Base-by-base conservation (phyloP, 2,797 vertebrate species). In the Tinamus major region DNA sequence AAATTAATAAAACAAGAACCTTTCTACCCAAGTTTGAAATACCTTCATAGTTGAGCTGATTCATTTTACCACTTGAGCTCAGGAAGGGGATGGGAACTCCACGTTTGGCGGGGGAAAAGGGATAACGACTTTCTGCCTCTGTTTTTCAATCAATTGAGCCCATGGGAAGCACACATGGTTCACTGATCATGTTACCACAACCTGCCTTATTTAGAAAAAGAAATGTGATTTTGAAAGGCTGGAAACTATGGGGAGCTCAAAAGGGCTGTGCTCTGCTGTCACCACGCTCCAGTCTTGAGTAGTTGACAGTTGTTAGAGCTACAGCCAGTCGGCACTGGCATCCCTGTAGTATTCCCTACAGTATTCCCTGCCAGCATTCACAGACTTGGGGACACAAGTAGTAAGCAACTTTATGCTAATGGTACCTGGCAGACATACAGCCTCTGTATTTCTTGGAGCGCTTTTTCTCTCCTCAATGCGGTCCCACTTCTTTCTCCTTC, bases 381-480 rank as follows among this genome's bases (percentile, higher is more conserved):
- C 6, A 75, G 81, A 23, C 37, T 79, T 51, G 0, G 68, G 81
- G 59, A 84, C 59, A 79, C 3, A 0, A 80, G 72, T 53, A 61
- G 77, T n/a, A 39, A 21, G 51, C 39, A 90, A 64, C 19, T 17
- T 55, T 75, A 64, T 27, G n/a, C 79, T 85, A 68, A 67, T 39
- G 72, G 80, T 26, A 13, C 51, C 79, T 94, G 94, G 89, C 90
- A 92, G 63, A n/a, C 78, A 42, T 0, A 7, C 7, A 31, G 64
- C 53, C 74, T 69, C 27, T 26, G 20, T 93, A 70, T 82, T 5
- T 44, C 62, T 87, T 78, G 85, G 81, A 83, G 70, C 74, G 29
- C 33, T 83, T 87, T 51, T 89, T 5, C 78, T 93, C 82, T 61
- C 6, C 6, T 35, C 67, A 26, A 64, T 61, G 79, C 80, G 85